A percentile compares a stretch with the other conserved stretches of the same genome.
These are phyloP conservation scores for Belgica antarctica DNA, from an alignment of 2,888 invertebrate genomes.

Conservation along the genomic window DNA sequence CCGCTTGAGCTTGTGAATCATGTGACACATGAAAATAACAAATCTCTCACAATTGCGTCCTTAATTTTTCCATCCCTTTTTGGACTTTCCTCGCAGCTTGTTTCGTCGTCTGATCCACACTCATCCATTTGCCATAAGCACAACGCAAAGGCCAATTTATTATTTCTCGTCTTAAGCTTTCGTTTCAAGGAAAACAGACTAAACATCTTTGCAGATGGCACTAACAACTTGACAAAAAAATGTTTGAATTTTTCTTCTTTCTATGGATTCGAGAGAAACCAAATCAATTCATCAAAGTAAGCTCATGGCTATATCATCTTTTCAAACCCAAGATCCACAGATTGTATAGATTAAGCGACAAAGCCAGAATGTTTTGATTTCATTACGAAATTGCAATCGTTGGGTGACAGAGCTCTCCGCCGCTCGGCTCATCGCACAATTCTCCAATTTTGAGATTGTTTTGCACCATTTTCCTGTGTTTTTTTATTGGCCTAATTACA, in stretches of 20 bases:
- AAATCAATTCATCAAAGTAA: slow-evolving; percentile 20
- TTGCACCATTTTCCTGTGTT: neutral
- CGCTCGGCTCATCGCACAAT: neutral
- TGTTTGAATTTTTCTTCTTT: no score
- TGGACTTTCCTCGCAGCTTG: no score
- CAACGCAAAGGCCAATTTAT: slow-evolving; percentile 16
- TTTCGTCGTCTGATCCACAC: neutral
- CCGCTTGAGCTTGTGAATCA: neutral
- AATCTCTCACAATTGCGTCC: neutral
- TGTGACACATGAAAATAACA: slow-evolving; percentile 24
- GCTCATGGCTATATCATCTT: slow-evolving; percentile 20
- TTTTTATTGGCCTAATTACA: slow-evolving; percentile 8
- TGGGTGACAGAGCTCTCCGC: neutral
- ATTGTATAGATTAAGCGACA: neutral
- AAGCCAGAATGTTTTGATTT: neutral
- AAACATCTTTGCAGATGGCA: neutral
- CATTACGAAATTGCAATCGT: neutral
- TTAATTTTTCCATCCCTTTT: neutral
- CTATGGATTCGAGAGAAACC: neutral
- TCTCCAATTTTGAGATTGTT: neutral
- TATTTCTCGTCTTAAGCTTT: slow-evolving; percentile 3
- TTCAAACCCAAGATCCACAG: neutral
- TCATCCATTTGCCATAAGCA: slow-evolving; percentile 25
- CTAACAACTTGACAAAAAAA: no score
- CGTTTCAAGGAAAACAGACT: neutral